phyloP scores from a whole-genome alignment of 2,888 invertebrate genomes.

The Celastrina argiolus region DNA sequence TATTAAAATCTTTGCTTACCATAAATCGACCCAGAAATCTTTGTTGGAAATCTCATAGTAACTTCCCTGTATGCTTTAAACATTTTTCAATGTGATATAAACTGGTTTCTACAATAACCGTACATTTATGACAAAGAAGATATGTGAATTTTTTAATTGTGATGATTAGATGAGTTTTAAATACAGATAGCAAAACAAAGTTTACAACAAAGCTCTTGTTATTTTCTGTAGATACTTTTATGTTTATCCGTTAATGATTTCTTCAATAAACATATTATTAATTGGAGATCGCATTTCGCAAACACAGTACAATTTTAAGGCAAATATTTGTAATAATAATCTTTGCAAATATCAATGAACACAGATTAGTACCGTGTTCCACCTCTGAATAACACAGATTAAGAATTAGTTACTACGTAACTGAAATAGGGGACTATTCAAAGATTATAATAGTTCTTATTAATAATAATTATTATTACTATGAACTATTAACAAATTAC shows the following conservation, averaged over 20 bases:
- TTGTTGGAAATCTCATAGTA: conserved; percentile 5
- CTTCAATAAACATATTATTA: too few species aligned
- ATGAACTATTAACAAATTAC: too few species aligned
- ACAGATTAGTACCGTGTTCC: too few species aligned
- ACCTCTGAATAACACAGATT: too few species aligned
- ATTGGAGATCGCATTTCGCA: too few species aligned
- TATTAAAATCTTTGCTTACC: not conserved
- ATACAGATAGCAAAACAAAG: not conserved
- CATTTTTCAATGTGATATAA: not conserved
- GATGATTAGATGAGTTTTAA: not conserved
- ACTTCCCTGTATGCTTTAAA: conserved; percentile 4
- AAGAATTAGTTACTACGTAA: too few species aligned
- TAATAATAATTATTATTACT: too few species aligned
- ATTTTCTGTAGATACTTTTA: not conserved
- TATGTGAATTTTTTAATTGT: not conserved
- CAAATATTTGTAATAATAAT: too few species aligned
- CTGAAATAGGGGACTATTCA: too few species aligned
- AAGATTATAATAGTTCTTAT: too few species aligned
- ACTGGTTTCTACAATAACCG: not conserved
- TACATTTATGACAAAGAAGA: not conserved
- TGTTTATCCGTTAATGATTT: not conserved
- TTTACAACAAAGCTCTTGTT: not conserved
- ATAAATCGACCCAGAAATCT: not conserved
- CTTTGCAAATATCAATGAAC: too few species aligned
- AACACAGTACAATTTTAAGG: too few species aligned